Percentiles rank a stretch among this genome's conserved stretches.
These are phyloP conservation scores for Galago senegalensis DNA, from an alignment of 2,797 vertebrate species.

Conservation along the genomic window DNA sequence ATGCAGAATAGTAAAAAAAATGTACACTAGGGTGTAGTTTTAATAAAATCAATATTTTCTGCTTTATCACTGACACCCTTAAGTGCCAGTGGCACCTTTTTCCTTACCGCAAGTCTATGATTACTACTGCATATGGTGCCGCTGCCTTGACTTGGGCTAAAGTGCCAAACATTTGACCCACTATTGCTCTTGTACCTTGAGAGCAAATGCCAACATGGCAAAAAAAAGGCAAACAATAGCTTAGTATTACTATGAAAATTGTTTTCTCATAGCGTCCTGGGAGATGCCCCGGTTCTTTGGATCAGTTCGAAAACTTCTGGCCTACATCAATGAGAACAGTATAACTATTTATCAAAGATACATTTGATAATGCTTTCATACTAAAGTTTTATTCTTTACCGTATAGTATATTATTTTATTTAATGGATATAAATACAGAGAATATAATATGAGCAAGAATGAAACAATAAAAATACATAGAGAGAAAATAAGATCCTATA, in stretches of 20 bases:
- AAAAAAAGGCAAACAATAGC: neutral
- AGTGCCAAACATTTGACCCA: neutral
- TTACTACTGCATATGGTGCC: too few relatives aligned
- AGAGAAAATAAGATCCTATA: neutral
- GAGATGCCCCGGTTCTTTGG: neutral
- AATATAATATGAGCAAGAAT: neutral
- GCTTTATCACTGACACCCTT: neutral
- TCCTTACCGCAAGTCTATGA: neutral
- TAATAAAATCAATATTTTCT: neutral
- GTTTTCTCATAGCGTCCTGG: neutral
- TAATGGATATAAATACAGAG: constrained; percentile 1
- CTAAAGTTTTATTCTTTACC: constrained; percentile 28
- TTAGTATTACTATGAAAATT: neutral
- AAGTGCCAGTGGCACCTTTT: neutral
- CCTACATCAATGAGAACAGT: neutral
- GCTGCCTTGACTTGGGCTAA: neutral
- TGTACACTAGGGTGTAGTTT: neutral
- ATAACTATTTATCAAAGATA: neutral
- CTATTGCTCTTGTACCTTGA: neutral
- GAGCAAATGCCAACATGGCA: neutral
- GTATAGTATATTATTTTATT: neutral
- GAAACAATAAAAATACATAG: constrained; percentile 26
- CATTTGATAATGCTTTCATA: constrained; percentile 20
- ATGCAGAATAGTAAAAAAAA: neutral
- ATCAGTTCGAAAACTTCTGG: neutral